Base-by-base conservation (phyloP, 2,888 invertebrate species). In the Scaptomyza flava region DNA sequence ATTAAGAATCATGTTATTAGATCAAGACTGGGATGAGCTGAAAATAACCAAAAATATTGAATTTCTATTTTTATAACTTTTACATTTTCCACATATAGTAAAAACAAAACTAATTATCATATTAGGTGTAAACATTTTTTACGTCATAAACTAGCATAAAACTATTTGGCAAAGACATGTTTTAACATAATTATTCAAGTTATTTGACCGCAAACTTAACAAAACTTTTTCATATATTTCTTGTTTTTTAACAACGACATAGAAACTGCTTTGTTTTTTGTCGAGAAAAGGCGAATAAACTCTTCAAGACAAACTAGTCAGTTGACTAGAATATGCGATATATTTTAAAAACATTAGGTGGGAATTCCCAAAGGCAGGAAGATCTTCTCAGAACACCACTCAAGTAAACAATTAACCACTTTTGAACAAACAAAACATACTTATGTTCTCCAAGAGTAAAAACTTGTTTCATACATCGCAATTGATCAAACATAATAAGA, bases 301-400 rank as follows among this genome's bases (percentile, higher is more conserved):
- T 87, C 74, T 79, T 81, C 87, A 87, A 87, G 87, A 73, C 81
- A 57, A 87, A 77, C 85, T 71, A 74, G 76, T 78, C 67, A 60
- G 50, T 57, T 70, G 72, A 70, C 54, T 68, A 82, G 69, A 81
- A 72, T 65, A 77, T 50, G 14, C 43, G 43, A 11, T 17, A 20
- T 20, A 6, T 23, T 17, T 34, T 38, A 47, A 8, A 34, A 9
- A 9, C 46, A 14, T 12, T 17, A 36, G 59, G 33, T 54, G 63
- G 58, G 57, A 57, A 59, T 58, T 52, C 67, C 68, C 33, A 51
- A 27, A 20, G 65, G 46, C 52, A 83, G 77, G 77, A 81, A 72
- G 70, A 68, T 50, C 14, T 46, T 11, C 36, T 36, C 36, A 38
- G 8, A 33, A 31, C 42, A 33, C 17, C 31, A n/a, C 33, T 38